Percentiles rank a stretch among this genome's conserved stretches.
Evolutionary conservation across 2,113 vertebrate genomes (phyloP).

Genomic region (Malaclemys terrapin): DNA sequence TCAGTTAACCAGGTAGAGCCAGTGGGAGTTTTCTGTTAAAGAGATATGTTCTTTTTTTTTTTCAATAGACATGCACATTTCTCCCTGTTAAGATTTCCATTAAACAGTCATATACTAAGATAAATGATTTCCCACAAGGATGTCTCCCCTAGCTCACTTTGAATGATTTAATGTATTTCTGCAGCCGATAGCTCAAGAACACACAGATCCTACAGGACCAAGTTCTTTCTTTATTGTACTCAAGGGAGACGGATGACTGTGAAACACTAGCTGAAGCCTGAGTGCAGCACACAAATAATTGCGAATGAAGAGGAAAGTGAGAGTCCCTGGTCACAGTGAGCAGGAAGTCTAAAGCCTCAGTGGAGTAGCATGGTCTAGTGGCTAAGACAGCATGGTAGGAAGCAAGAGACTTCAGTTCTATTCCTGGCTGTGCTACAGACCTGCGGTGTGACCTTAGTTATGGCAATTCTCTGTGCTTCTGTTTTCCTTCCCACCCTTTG

Average conservation of each 20-base stretch:
- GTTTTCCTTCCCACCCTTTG: not conserved
- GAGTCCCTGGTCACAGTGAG: not conserved
- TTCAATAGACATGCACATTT: fast-evolving
- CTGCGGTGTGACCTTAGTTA: not conserved
- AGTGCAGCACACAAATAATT: not conserved
- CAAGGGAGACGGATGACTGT: fast-evolving
- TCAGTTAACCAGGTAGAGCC: fast-evolving
- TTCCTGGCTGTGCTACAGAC: not conserved
- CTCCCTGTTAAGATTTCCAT: not conserved
- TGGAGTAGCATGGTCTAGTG: not conserved
- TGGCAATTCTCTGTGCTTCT: not conserved
- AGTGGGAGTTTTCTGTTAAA: not conserved
- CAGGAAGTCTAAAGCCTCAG: not conserved
- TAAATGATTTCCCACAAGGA: constrained; percentile 11
- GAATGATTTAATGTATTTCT: constrained; percentile 31
- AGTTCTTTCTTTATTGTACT: not conserved
- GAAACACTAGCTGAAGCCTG: not conserved
- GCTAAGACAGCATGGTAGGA: not conserved
- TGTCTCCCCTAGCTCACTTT: not conserved
- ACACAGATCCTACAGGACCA: not conserved
- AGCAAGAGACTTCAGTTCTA: not conserved
- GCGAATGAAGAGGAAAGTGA: not conserved
- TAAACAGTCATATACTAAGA: not conserved
- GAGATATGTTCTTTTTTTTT: fast-evolving
- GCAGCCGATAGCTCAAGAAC: not conserved